Conservation (phyloP, 2,888 invertebrate genomes). For the Spodoptera exigua region DNA sequence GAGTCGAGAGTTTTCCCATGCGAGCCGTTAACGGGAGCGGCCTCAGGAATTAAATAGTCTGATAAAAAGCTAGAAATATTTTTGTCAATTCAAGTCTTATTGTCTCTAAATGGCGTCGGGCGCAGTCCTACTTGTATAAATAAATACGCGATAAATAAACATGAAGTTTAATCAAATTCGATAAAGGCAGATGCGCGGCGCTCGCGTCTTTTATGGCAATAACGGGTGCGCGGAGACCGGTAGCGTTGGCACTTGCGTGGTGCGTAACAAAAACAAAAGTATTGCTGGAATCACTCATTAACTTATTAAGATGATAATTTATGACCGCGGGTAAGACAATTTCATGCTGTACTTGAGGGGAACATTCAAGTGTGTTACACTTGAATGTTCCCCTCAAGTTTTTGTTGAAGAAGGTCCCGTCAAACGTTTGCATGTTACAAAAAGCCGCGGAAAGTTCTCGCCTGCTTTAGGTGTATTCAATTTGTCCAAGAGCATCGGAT, state of each 20-base stretch:
- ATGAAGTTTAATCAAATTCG: conserved; percentile 88
- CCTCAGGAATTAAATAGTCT: conserved; percentile 48
- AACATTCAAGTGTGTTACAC: no score
- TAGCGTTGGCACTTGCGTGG: conserved; percentile 75
- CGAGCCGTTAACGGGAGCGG: conserved; percentile 42
- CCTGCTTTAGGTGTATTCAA: conserved; percentile 54
- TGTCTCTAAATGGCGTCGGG: conserved; percentile 67
- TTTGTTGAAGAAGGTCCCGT: conserved; percentile 49
- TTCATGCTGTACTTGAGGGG: conserved; percentile 78
- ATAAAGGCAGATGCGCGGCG: conserved; percentile 84
- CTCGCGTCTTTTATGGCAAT: conserved; percentile 80
- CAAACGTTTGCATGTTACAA: conserved; percentile 43
- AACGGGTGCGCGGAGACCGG: conserved; percentile 76
- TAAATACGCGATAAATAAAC: conserved; percentile 85
- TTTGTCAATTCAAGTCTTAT: conserved; percentile 54
- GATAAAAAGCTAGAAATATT: conserved; percentile 51
- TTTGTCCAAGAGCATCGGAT: conserved; percentile 59
- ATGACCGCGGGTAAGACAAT: conserved; percentile 80
- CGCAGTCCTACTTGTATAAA: conserved; percentile 72
- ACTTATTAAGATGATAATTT: conserved; percentile 88
- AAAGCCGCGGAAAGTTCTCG: conserved; percentile 55
- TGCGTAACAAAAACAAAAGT: conserved; percentile 79
- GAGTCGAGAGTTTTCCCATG: conserved; percentile 42
- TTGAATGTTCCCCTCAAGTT: conserved; percentile 66
- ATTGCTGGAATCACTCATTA: conserved; percentile 86